Base-by-base conservation (phyloP, 1,140 invertebrate genomes). In the Heliothis virescens region DNA sequence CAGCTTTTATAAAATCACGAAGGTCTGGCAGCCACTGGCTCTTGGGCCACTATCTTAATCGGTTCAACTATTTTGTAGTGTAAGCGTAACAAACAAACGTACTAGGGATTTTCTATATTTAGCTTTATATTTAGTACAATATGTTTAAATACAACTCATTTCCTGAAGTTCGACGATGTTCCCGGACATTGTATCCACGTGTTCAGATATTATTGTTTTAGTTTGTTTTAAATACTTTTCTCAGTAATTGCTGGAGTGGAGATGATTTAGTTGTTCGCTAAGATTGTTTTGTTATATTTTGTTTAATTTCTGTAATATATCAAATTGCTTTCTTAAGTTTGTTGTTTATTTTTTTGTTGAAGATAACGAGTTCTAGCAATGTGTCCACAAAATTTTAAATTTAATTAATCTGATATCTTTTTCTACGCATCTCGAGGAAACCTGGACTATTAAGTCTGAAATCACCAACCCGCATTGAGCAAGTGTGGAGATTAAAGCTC, bases 161-260 rank as follows among this genome's bases (percentile, higher is more conserved):
- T 71, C 21, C 21, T 52, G 21, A 29, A 71, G 67, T 71, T 29
- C 29, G 52, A 18, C 29, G 52, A 18, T 7, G 59, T 67, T 63
- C 52, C 13, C 62, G 18, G 50, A 60, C 48, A 59, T 57, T 47
- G 50, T 62, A 55, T 21, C 69, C 69, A 72, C 69, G 69, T 72
- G 69, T 72, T 41, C 7, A 41, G 34, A 41, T 41, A n/a, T 72
- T 16, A 15, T 29, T 52, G 48, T 69, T 47, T 48, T 47, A 62
- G 62, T 65, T 63, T 71, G 53, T 63, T 72, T 55, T 55, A 5
- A 52, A 9, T 34, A 26, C 26, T 53, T 71, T 71, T 50, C 67
- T 53, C 5, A 71, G 67, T 71, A 71, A 41, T 72, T 72, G 67
- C 11, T 52, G 34, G 34, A 41, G 34, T 72, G 69, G 57, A 57